Conservation (phyloP, 2,113 vertebrate genomes). For the Chaenogobius annularis region DNA sequence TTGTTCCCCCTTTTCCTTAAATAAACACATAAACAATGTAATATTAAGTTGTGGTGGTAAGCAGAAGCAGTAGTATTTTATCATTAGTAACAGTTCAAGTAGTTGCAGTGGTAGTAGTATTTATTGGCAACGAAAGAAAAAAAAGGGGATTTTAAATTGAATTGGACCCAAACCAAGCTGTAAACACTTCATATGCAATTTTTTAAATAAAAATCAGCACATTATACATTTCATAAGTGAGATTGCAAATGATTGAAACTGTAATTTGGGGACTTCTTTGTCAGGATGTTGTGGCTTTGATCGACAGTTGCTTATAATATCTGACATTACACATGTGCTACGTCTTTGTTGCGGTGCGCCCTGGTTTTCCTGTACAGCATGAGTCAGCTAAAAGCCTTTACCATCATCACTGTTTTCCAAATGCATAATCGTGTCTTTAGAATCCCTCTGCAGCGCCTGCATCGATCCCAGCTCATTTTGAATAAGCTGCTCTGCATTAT, state of each 20-base stretch:
- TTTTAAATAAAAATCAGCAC: no score
- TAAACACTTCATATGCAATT: no score
- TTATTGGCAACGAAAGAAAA: no score
- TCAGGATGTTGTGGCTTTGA: not conserved
- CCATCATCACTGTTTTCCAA: conserved; percentile 28
- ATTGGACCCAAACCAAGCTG: no score
- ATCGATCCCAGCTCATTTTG: conserved; percentile 47
- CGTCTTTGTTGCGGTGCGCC: not conserved
- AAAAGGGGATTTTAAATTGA: no score
- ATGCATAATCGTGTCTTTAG: conserved; percentile 17
- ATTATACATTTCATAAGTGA: not conserved
- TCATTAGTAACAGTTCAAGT: no score
- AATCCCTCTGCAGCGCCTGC: conserved; percentile 19
- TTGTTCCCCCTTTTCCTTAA: no score
- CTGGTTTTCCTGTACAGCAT: conserved; percentile 3
- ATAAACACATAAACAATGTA: no score
- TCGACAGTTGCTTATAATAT: not conserved
- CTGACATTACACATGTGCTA: not conserved
- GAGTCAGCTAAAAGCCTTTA: conserved; percentile 38
- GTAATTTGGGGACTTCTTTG: not conserved
- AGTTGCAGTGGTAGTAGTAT: no score
- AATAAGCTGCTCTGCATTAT: conserved; percentile 34
- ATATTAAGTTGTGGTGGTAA: no score
- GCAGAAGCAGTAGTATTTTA: no score
- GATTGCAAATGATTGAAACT: not conserved